Percentiles rank a stretch among this genome's conserved stretches.
phyloP scores from a whole-genome alignment of 2,797 vertebrate species.

The Heteromormyrus szaboi region DNA sequence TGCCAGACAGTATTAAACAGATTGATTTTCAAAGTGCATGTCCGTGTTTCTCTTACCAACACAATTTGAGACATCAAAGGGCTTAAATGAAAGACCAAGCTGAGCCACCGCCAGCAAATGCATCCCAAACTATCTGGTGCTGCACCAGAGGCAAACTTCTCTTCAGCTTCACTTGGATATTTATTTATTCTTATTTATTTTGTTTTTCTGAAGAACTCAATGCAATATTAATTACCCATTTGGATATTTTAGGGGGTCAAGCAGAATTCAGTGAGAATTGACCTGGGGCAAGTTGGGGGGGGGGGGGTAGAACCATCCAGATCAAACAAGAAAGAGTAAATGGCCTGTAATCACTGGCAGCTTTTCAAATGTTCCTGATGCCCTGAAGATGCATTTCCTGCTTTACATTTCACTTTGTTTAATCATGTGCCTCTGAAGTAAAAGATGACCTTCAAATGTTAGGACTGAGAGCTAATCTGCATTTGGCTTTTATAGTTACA shows the following conservation, averaged over 20 bases:
- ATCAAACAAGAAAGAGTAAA: background rate
- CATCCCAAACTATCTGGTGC: background rate
- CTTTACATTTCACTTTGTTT: constrained; percentile 7
- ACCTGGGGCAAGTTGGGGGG: background rate
- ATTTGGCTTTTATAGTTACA: constrained; percentile 11
- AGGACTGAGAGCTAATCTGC: constrained; percentile 17
- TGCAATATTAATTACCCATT: background rate
- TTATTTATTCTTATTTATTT: background rate
- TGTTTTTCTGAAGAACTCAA: background rate
- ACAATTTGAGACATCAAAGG: constrained; percentile 1
- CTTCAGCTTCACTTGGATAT: background rate
- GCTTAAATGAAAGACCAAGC: background rate
- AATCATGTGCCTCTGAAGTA: constrained; percentile 18
- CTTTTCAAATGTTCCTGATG: constrained; percentile 17
- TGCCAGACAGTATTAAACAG: background rate
- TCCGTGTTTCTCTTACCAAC: background rate
- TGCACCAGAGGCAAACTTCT: background rate
- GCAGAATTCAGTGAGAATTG: background rate
- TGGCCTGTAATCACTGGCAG: background rate
- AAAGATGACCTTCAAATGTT: constrained; percentile 20
- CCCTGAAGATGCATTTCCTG: constrained; percentile 1
- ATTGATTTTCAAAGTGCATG: background rate
- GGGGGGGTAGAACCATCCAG: background rate
- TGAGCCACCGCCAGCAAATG: background rate
- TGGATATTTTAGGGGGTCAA: constrained; percentile 4